Base-by-base conservation (phyloP, 2,888 invertebrate species). In the Polyploca ridens region DNA sequence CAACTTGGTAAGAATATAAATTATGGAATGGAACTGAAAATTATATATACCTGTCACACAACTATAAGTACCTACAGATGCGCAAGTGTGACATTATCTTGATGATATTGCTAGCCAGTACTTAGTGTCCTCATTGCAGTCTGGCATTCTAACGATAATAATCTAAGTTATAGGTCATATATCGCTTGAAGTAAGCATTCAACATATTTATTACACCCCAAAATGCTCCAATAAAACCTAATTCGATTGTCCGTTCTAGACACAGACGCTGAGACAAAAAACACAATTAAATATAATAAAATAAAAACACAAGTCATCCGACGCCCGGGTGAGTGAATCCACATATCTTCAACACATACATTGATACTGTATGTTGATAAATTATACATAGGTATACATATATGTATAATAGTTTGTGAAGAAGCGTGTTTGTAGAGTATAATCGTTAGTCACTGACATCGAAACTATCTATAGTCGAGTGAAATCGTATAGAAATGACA, bases 391-490 rank as follows among this genome's bases (percentile, higher is more conserved):
- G 27, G 27, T 27, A 27, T 27, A 27, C 27, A 27, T 33, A 63
- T 62, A 33, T 38, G n/a, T 19, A 61, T 41, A 44, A 63, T 49
- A 65, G 33, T 61, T 61, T 71, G 68, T 77, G 75, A 77, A 70
- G 77, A 81, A 77, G 81, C 81, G 77, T 83, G 83, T 85, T 83
- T 86, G 82, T 84, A 79, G 77, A 81, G 76, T 78, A 81, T 82
- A 83, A 85, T 87, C 85, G 84, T 87, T 85, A 86, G 82, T 85
- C 84, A 83, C 84, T 84, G 88, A 87, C 88, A 86, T 87, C 85
- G 80, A 84, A 85, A 82, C 80, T 80, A 83, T 19, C 49, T 49
- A 54, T 71, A 82, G 82, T 76, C 68, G 66, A 84, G 79, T 71
- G 76, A 85, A 85, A 82, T 83, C 76, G 73, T 70, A 79, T 76